phyloP scores from a whole-genome alignment of 37 sponge, comb jelly and placozoan genomes.

The Crambe crambe region DNA sequence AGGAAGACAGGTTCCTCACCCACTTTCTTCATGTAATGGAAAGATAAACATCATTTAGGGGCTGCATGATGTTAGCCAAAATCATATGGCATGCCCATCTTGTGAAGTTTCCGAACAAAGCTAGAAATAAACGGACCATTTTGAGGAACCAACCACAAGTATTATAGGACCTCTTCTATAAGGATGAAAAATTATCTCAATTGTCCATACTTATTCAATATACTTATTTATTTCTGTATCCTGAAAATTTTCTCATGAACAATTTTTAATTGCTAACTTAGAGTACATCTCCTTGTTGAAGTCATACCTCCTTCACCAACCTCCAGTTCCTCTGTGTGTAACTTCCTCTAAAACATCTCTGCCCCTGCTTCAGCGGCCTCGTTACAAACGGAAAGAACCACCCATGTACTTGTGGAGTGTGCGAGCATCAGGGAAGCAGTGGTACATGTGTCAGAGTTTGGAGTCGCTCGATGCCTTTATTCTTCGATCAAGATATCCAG shows the following conservation, averaged over 20 bases:
- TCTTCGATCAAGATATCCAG: constrained; percentile 1
- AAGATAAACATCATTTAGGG: not conserved
- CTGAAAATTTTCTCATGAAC: too few relatives aligned
- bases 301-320: not conserved
- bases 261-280: not conserved
- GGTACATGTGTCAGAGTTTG: not conserved
- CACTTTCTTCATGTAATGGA: not conserved
- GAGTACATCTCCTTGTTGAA: constrained; percentile 26
- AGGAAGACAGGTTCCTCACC: too few relatives aligned
- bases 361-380: constrained; percentile 36
- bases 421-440: not conserved
- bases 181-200: too few relatives aligned
- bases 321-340: constrained; percentile 10
- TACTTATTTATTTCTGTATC: too few relatives aligned
- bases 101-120: too few relatives aligned
- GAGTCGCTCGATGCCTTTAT: not conserved
- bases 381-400: not conserved
- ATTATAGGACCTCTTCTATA: too few relatives aligned
- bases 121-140: too few relatives aligned
- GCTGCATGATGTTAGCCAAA: not conserved
- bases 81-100: too few relatives aligned
- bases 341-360: not conserved
- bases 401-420: constrained; percentile 26
- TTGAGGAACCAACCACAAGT: too few relatives aligned
- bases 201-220: too few relatives aligned